Evolutionary conservation across 1,140 invertebrate genomes (phyloP), one percentile per base, ranked within the genome.

Genomic region (Riptortus pedestris): DNA sequence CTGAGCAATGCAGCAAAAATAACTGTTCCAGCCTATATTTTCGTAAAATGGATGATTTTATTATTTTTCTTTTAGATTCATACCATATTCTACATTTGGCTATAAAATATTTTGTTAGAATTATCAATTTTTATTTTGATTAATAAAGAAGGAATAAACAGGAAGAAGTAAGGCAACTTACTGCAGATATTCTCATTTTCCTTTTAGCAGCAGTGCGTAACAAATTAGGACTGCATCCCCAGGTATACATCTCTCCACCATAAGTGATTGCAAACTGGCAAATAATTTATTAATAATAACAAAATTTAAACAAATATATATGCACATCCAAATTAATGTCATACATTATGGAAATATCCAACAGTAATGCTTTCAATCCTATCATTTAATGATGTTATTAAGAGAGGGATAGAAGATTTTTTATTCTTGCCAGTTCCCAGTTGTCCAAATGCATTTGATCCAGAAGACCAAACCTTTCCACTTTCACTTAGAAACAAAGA

Each of bases 331-430:
- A 7, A 38, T 7, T 38, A 24, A 63, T 62, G 62, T 79, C 83
- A 81, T 78, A 90, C 87, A 78, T 84, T 88, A 69, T 90, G 87
- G 76, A 91, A 92, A 74, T 88, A 90, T 71, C 83, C 85, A 29
- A 86, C 85, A 62, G 85, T 78, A 70, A 91, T 83, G 65, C 81
- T 75, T 62, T 77, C 79, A 67, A 90, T 82, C 60, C 76, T 75
- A 67, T 79, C 79, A 2, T 81, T 74, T 51, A 83, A 71, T 18
- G 80, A 70, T 28, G 82, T 76, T 60, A 84, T 73, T 71, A 79
- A 79, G 11, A 78, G 69, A 11, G 86, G 86, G 20, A 74, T 67
- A 11, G 80, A 79, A 55, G 78, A 78, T 72, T 89, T 88, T n/a
- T 69, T 73, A n/a, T 77, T 75, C 51, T 72, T 73, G 0, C 84